Percentiles rank a stretch among this genome's conserved stretches.
phyloP scores from a whole-genome alignment of 2,797 vertebrate species.

The Neosilurus hyrtlii region DNA sequence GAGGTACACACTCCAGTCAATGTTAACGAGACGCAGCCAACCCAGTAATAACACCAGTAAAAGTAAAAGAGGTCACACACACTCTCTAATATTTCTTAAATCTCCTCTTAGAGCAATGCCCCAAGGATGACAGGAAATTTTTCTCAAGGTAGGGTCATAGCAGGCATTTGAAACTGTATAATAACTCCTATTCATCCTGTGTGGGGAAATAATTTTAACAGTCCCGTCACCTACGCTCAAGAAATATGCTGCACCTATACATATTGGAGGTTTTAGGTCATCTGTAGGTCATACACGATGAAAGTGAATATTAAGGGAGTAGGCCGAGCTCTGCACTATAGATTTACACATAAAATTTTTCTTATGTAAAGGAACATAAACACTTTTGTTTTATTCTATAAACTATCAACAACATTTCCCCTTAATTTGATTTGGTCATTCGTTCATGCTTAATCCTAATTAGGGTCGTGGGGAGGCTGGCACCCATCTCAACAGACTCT shows the following conservation, averaged over 20 bases:
- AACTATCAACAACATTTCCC: no score
- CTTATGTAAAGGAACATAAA: no score
- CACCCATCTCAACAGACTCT: no score
- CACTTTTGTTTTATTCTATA: no score
- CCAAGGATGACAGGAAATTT: background rate
- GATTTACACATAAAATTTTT: no score
- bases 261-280: background rate
- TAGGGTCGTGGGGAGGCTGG: no score
- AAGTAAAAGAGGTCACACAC: constrained; percentile 24
- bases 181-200: constrained; percentile 19
- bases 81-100: constrained; percentile 6
- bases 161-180: constrained; percentile 18
- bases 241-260: constrained; percentile 4
- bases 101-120: constrained; percentile 6
- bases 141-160: constrained; percentile 24
- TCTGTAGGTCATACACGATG: background rate
- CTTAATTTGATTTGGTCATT: no score
- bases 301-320: background rate
- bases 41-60: constrained; percentile 42
- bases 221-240: background rate
- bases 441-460: no score
- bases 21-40: constrained; percentile 43
- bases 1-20: constrained; percentile 18
- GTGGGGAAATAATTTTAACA: constrained; percentile 4
- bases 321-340: background rate